Percentiles rank a stretch among this genome's conserved stretches.
These are phyloP conservation scores for Sinhomidia bicolor DNA, from an alignment of 2,888 invertebrate species.

Conservation along the genomic window DNA sequence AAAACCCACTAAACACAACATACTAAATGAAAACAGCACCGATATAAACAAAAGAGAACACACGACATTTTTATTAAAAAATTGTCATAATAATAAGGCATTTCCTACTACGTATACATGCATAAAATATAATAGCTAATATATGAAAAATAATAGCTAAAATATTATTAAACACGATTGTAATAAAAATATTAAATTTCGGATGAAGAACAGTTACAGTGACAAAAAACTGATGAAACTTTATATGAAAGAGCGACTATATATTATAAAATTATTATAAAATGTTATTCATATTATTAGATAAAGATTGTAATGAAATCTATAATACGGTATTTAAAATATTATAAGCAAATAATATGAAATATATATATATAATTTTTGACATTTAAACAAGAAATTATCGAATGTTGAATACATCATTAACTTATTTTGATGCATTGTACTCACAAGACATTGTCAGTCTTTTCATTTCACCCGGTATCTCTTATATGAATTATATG, in stretches of 20 bases:
- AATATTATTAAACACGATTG: neutral
- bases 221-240: slow-evolving; percentile 51
- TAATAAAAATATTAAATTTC: neutral
- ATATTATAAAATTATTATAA: slow-evolving; percentile 25
- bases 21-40: slow-evolving; percentile 40
- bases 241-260: slow-evolving; percentile 49
- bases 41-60: slow-evolving; percentile 11
- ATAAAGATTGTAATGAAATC: slow-evolving; percentile 31
- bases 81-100: neutral
- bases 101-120: neutral
- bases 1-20: neutral
- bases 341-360: slow-evolving; percentile 54
- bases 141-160: neutral
- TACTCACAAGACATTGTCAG: too few relatives aligned
- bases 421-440: too few relatives aligned
- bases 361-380: slow-evolving; percentile 57
- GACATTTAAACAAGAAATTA: slow-evolving; percentile 48
- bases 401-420: too few relatives aligned
- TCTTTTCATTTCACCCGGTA: too few relatives aligned
- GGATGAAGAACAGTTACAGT: neutral
- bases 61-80: slow-evolving; percentile 24
- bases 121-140: neutral
- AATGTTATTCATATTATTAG: slow-evolving; percentile 8
- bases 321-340: slow-evolving; percentile 42
- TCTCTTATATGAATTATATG: too few relatives aligned